Conservation (phyloP, 2,113 vertebrate species). For the Leucopternis melanops region DNA sequence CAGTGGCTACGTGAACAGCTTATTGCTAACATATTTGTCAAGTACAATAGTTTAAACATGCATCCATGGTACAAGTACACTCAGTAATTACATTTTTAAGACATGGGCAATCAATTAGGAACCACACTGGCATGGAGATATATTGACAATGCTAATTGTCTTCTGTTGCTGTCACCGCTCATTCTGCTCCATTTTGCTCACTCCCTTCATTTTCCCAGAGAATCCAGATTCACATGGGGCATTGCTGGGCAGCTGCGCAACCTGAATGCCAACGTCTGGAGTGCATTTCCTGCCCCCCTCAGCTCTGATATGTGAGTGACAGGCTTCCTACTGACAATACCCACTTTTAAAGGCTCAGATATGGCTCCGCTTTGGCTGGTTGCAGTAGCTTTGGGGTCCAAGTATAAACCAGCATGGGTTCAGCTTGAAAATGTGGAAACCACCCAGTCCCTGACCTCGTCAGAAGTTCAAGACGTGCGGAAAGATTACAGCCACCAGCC, state of each 20-base stretch:
- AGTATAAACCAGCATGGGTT: background rate
- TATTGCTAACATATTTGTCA: background rate
- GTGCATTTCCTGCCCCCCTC: background rate
- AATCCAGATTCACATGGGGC: background rate
- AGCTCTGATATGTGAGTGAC: background rate
- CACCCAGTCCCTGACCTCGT: too few relatives aligned
- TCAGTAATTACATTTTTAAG: slow-evolving; percentile 1
- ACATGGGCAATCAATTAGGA: background rate
- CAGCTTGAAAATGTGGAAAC: background rate
- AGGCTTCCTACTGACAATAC: background rate
- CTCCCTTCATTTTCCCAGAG: background rate
- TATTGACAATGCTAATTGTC: background rate
- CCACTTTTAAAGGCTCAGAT: background rate
- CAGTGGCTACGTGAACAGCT: background rate
- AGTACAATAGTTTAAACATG: background rate
- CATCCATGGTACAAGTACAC: background rate
- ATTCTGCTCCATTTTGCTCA: background rate
- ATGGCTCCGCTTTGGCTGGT: background rate
- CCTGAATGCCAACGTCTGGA: background rate
- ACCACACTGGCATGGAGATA: background rate
- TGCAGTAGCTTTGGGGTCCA: background rate
- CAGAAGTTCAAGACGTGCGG: too few relatives aligned
- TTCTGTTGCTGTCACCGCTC: background rate
- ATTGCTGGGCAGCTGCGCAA: background rate
- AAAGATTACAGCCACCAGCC: too few relatives aligned